Evolutionary conservation across 2,888 invertebrate genomes (phyloP).

Genomic region (Melieria picta): DNA sequence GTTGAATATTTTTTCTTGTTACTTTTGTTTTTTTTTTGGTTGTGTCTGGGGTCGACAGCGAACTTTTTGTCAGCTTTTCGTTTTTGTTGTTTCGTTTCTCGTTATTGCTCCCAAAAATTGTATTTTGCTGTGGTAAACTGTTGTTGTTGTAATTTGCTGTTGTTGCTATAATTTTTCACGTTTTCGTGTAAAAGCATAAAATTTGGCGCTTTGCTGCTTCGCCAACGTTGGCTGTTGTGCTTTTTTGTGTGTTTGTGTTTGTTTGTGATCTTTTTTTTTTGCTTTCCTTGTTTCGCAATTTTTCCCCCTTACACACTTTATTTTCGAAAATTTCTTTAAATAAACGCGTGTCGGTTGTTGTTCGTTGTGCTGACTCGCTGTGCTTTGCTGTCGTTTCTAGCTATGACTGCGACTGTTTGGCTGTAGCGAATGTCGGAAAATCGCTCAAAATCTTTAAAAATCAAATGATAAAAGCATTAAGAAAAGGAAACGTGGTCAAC

Average conservation of each 20-base stretch:
- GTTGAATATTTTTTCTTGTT: slow-evolving; percentile 5
- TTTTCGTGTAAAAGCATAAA: not conserved
- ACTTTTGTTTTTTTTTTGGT: not conserved
- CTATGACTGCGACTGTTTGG: not conserved
- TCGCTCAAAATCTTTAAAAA: not conserved
- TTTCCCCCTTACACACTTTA: slow-evolving; percentile 24
- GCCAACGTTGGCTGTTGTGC: not conserved
- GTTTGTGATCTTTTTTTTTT: slow-evolving; percentile 3
- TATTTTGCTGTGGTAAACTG: too few relatives aligned
- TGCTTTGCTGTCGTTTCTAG: not conserved
- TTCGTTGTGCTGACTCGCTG: too few relatives aligned
- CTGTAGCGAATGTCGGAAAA: not conserved
- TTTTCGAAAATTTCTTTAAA: slow-evolving; percentile 31
- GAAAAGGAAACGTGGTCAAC: not conserved
- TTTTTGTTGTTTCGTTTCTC: too few relatives aligned
- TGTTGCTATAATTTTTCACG: not conserved
- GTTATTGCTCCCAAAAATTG: too few relatives aligned
- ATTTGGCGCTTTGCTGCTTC: not conserved
- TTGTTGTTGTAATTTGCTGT: not conserved
- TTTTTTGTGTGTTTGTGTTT: slow-evolving; percentile 1
- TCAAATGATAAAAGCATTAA: not conserved
- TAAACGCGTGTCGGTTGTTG: slow-evolving; percentile 13
- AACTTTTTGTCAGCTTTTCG: too few relatives aligned
- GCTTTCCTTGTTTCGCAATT: slow-evolving; percentile 5
- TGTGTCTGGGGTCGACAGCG: too few relatives aligned